phyloP scores from a whole-genome alignment of 2,888 invertebrate genomes.

The Lordiphosa fenestrarum region DNA sequence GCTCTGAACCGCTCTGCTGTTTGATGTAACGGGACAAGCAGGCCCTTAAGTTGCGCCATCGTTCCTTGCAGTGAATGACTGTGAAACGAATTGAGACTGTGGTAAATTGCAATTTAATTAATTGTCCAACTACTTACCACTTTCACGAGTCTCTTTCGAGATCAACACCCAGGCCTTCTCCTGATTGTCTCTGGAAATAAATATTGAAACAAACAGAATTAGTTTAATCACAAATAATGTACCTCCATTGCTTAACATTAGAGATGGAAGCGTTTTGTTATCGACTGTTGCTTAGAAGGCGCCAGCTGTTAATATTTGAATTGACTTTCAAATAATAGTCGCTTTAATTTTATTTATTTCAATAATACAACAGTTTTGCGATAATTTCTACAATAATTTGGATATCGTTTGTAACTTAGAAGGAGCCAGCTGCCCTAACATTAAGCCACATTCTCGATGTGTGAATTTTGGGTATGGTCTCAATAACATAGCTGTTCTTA shows the following conservation, averaged over 20 bases:
- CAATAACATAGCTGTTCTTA: too few relatives aligned
- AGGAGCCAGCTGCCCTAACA: too few relatives aligned
- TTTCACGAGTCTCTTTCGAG: conserved; percentile 78
- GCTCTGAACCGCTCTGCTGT: conserved; percentile 78
- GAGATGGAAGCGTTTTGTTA: neutral
- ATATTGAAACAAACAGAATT: too few relatives aligned
- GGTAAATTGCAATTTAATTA: neutral
- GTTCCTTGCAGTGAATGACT: conserved; percentile 80
- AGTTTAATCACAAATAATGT: neutral
- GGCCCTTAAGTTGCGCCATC: conserved; percentile 80
- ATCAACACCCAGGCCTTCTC: conserved; percentile 79
- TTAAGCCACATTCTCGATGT: too few relatives aligned
- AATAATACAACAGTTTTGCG: too few relatives aligned
- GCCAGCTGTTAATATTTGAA: too few relatives aligned
- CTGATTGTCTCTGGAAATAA: conserved; percentile 77
- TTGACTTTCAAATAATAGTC: too few relatives aligned
- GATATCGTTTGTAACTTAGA: too few relatives aligned
- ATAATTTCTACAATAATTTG: too few relatives aligned
- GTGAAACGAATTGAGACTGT: neutral
- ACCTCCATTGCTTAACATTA: neutral
- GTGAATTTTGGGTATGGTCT: too few relatives aligned
- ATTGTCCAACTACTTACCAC: conserved; percentile 66
- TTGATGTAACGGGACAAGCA: conserved; percentile 80
- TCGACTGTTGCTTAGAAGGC: too few relatives aligned
- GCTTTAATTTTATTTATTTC: too few relatives aligned